These are phyloP conservation scores for Madoqua kirkii DNA, from an alignment of 2,113 vertebrate genomes.

Conservation along the genomic window DNA sequence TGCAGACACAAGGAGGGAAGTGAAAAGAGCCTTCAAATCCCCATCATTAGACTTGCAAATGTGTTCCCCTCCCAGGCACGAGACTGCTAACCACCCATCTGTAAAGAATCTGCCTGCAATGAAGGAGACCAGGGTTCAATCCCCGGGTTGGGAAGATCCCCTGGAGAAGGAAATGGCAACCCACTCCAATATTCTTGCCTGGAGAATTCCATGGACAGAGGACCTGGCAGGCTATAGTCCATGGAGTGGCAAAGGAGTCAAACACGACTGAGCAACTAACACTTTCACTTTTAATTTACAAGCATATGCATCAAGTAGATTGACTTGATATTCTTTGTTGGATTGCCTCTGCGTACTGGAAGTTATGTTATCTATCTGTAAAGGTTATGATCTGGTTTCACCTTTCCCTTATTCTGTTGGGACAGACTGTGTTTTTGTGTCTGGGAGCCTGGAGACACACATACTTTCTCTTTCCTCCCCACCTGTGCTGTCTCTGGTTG, in stretches of 20 bases:
- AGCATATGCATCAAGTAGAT: slow-evolving; percentile 2
- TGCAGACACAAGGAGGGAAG: background rate
- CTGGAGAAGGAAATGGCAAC: background rate
- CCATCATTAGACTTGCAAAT: slow-evolving; percentile 33
- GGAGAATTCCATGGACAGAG: background rate
- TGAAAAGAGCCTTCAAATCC: background rate
- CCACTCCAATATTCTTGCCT: background rate
- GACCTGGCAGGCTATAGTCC: background rate
- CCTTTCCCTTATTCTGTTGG: background rate
- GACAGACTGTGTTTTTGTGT: background rate
- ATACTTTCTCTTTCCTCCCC: slow-evolving; percentile 51
- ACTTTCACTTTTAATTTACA: background rate
- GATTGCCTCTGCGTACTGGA: background rate
- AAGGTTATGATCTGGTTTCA: slow-evolving; percentile 9
- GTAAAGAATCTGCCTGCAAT: background rate
- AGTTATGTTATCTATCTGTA: background rate
- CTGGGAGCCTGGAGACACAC: slow-evolving; percentile 45
- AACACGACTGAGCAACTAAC: background rate
- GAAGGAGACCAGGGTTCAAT: background rate
- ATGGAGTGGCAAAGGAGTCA: background rate
- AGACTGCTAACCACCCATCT: background rate
- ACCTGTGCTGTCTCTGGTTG: background rate
- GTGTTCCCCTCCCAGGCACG: background rate
- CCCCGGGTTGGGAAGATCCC: background rate
- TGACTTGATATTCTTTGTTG: slow-evolving; percentile 3